Base-by-base conservation (phyloP, 2,797 vertebrate species). In the Protosalanx chinensis region DNA sequence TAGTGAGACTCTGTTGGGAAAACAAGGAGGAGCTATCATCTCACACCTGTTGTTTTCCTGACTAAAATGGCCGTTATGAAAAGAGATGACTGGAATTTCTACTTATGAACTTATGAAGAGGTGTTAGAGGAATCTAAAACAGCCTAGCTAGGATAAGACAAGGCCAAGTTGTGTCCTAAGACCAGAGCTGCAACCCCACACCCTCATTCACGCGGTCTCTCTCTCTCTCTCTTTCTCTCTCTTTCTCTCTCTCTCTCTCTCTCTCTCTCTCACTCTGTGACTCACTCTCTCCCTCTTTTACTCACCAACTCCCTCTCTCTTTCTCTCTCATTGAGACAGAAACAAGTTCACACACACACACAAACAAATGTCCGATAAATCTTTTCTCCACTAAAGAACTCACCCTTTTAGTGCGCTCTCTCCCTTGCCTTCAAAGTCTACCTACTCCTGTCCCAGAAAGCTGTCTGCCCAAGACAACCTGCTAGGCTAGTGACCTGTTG, bases 121-220 rank as follows among this genome's bases (percentile, higher is more conserved):
- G 59, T 23, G 59, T 60, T 13, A 23, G 10, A 8, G 59, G 59
- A 60, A 60, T 60, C 59, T 60, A n/a, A 53, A 53, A 53, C 51
- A 53, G 51, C 18, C 51, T 53, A n/a, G 16, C 16, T 53, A 18
- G 13, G 51, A 53, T n/a, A 53, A 53, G 51, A 53, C 51, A n/a
- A n/a, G 18, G 51, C 51, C 51, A 53, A 53, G 51, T 16, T 53
- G 2, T 16, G 15, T 76, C 56, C 70, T 76, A 75, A 80, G 82
- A 81, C 72, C 73, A 86, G 84, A 82, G 61, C 72, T 81, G 80
- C 72, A 75, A 62, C 56, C 1, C 46, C 10, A 18, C 66, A 74
- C 65, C 70, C 71, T 29, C 6, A 61, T n/a, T 13, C 66, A 41
- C 10, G 8, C 57, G 63, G 3, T 6, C 57, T 75, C 18, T 72